Evolutionary conservation across 2,888 invertebrate genomes (phyloP), one percentile per base, ranked within the genome.

Genomic region (Onchidella celtica): DNA sequence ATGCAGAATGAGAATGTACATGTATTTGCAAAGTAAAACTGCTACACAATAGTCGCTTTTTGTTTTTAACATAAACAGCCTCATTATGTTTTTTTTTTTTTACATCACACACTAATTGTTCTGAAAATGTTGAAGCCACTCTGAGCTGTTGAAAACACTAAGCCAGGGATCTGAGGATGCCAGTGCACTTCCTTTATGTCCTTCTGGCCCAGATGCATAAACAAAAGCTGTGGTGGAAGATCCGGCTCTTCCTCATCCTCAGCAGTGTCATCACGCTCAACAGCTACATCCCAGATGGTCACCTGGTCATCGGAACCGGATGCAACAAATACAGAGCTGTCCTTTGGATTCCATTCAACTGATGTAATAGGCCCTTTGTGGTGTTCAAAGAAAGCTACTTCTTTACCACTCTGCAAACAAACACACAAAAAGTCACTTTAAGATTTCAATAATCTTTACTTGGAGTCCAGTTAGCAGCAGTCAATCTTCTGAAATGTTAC

Each of bases 141-240:
- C 87, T 96, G 96, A 17, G 99, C 98, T 38, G 99, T 99, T 83
- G 98, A 97, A 69, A 99, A 95, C 73, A 99, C 95, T 0, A 97
- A 96, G 14, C 99, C 99, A 0, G 98, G 97, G 85, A 99, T 95
- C 94, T 99, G 99, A 36, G 96, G 96, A 94, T 99, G 99, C 99
- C 99, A 99, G 92, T 99, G 99, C 40, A 99, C 94, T 94, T 99
- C 99, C 93, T 99, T 99, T 79, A 99, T 96, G 93, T 99, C 98
- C 81, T 95, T 96, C 93, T 99, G 99, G 63, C 99, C 99, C 94
- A 98, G 97, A 93, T 99, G 99, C 87, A 99, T 97, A 93, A 99
- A 99, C 84, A 99, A 94, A 70, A 99, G 94, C 93, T 99, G 99
- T 0, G 99, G 97, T 36, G 99, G 99, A 94, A 91, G 90, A 72